Percentiles rank a stretch among this genome's conserved stretches.
Evolutionary conservation across 2,888 invertebrate genomes (phyloP).

Genomic region (Dryobota labecula): DNA sequence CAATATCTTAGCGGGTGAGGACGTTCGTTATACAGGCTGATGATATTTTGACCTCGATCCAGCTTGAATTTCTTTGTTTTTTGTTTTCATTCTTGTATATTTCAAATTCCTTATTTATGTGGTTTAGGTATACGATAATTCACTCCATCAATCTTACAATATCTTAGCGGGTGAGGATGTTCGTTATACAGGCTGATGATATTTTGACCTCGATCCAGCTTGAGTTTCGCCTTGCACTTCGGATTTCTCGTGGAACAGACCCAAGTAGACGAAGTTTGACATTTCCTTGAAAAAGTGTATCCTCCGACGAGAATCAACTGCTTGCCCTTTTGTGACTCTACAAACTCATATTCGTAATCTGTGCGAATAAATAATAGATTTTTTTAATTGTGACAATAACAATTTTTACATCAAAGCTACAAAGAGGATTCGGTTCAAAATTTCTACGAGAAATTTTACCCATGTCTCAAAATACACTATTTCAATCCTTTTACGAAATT

Average conservation of each 20-base stretch:
- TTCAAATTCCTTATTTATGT: background rate
- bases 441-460: background rate
- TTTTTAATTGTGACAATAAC: background rate
- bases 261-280: conserved; percentile 29
- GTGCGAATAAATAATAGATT: conserved; percentile 8
- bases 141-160: conserved; percentile 26
- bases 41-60: conserved; percentile 21
- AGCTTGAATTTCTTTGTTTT: conserved; percentile 44
- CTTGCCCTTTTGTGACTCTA: conserved; percentile 57
- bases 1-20: conserved; percentile 29
- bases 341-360: conserved; percentile 45
- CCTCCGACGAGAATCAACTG: conserved; percentile 68
- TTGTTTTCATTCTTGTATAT: background rate
- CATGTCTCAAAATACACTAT: background rate
- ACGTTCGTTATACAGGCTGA: conserved; percentile 34
- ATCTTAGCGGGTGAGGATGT: conserved; percentile 54
- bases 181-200: conserved; percentile 38
- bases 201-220: conserved; percentile 20
- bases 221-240: conserved; percentile 60
- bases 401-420: background rate
- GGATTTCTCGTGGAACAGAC: conserved; percentile 64
- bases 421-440: background rate
- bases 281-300: conserved; percentile 66
- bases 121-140: conserved; percentile 8
- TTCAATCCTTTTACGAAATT: background rate